Conservation (phyloP, 1,140 invertebrate genomes). For the Stegodyphus dumicola region DNA sequence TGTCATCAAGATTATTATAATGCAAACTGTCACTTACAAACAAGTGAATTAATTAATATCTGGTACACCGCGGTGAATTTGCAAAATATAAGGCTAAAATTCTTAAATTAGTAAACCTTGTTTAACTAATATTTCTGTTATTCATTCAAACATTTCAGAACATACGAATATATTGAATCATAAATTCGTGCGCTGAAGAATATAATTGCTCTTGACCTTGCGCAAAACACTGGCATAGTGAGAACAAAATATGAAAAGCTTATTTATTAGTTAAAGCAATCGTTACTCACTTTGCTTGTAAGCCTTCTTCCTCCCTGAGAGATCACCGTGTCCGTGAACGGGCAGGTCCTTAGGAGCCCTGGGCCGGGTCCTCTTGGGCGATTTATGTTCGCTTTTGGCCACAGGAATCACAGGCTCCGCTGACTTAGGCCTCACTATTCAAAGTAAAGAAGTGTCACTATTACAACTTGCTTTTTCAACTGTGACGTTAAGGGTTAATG, state of each 20-base stretch:
- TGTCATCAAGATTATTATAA: no score
- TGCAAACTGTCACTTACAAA: no score
- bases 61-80: no score
- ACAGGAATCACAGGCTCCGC: constrained; percentile 51
- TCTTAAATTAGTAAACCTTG: no score
- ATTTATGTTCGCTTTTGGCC: constrained; percentile 23
- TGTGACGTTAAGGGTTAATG: background rate
- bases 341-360: constrained; percentile 50
- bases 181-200: background rate
- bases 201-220: background rate
- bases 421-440: constrained; percentile 39
- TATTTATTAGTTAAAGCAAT: no score
- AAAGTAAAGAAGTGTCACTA: background rate
- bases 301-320: constrained; percentile 47
- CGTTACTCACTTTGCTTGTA: constrained; percentile 33
- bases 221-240: background rate
- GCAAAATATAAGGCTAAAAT: no score
- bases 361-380: constrained; percentile 48
- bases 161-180: no score
- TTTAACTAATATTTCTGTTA: no score
- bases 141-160: no score
- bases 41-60: no score
- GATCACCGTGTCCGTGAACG: constrained; percentile 51
- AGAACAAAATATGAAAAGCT: no score
- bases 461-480: background rate